Percentiles rank a stretch among this genome's conserved stretches.
Evolutionary conservation across 2,113 vertebrate species (phyloP).

Genomic region (Ptychochromis oligacanthus): DNA sequence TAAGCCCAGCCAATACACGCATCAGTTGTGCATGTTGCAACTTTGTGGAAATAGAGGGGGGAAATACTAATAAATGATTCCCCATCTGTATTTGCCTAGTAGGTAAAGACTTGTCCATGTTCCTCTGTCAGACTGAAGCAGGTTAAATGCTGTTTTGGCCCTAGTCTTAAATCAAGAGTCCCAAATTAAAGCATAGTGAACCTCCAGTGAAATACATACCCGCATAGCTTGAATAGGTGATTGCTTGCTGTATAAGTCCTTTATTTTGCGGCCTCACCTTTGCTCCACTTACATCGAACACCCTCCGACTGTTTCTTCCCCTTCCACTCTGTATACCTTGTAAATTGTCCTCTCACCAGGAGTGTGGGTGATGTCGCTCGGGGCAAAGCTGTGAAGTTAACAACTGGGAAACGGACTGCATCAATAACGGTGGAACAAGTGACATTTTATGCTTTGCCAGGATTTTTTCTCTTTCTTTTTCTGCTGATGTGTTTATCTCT

Average conservation of each 20-base stretch:
- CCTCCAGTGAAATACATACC: constrained; percentile 2
- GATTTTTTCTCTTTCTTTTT: constrained; percentile 7
- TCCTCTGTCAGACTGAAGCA: neutral
- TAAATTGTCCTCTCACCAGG: constrained; percentile 60
- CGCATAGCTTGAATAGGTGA: neutral
- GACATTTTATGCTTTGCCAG: constrained; percentile 24
- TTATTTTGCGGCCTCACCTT: constrained; percentile 51
- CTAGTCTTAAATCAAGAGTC: constrained; percentile 21
- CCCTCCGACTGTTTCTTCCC: constrained; percentile 31
- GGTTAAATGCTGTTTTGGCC: constrained; percentile 10
- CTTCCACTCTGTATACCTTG: constrained; percentile 20
- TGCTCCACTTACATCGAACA: constrained; percentile 59
- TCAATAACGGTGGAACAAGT: constrained; percentile 28
- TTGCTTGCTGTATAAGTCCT: constrained; percentile 19
- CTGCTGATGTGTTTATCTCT: constrained; percentile 54
- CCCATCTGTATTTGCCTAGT: constrained; percentile 43
- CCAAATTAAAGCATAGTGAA: constrained; percentile 21
- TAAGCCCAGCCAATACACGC: constrained; percentile 38
- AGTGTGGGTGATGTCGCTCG: constrained; percentile 40
- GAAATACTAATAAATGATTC: constrained; percentile 49
- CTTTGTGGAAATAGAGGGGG: constrained; percentile 34
- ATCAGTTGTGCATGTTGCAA: constrained; percentile 68
- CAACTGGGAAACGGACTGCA: constrained; percentile 25
- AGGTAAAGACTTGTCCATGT: constrained; percentile 37
- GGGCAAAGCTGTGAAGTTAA: constrained; percentile 42